Percentiles rank a stretch among this genome's conserved stretches.
Evolutionary conservation across 2,113 vertebrate genomes (phyloP).

Genomic region (Holacanthus passer): DNA sequence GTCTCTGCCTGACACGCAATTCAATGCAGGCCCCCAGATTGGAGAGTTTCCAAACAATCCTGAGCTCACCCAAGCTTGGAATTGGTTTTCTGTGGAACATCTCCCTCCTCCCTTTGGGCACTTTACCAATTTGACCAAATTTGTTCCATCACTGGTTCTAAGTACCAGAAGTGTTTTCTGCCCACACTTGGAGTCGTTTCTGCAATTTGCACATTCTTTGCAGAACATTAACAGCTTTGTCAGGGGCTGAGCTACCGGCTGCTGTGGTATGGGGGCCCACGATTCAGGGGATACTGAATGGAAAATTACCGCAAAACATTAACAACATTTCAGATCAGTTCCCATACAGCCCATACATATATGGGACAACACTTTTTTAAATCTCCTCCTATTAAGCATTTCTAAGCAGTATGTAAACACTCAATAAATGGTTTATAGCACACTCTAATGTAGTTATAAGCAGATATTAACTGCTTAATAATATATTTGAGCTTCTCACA

Average conservation of each 20-base stretch:
- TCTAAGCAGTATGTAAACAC: background rate
- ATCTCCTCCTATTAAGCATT: background rate
- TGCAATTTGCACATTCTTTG: constrained; percentile 86
- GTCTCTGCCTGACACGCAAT: constrained; percentile 86
- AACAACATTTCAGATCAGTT: constrained; percentile 29
- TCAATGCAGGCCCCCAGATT: constrained; percentile 85
- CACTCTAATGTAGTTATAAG: background rate
- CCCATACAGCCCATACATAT: constrained; percentile 1
- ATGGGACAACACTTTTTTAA: background rate
- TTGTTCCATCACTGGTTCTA: constrained; percentile 89
- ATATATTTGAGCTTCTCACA: background rate
- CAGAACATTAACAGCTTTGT: constrained; percentile 86
- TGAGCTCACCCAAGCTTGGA: constrained; percentile 90
- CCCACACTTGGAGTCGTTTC: constrained; percentile 83
- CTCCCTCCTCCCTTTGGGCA: constrained; percentile 90
- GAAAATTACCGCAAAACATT: constrained; percentile 38
- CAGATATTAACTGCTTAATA: too few relatives aligned
- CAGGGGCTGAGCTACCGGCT: constrained; percentile 68
- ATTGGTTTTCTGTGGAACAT: constrained; percentile 91
- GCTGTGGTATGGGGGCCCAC: constrained; percentile 38
- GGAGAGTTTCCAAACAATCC: constrained; percentile 91
- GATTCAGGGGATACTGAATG: constrained; percentile 30
- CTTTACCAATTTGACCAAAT: constrained; percentile 92
- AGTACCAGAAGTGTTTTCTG: constrained; percentile 88
- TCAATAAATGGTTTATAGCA: background rate